These are phyloP conservation scores for Antedon mediterranea DNA, from an alignment of 53 echinoderm and acorn worm species.

Conservation along the genomic window DNA sequence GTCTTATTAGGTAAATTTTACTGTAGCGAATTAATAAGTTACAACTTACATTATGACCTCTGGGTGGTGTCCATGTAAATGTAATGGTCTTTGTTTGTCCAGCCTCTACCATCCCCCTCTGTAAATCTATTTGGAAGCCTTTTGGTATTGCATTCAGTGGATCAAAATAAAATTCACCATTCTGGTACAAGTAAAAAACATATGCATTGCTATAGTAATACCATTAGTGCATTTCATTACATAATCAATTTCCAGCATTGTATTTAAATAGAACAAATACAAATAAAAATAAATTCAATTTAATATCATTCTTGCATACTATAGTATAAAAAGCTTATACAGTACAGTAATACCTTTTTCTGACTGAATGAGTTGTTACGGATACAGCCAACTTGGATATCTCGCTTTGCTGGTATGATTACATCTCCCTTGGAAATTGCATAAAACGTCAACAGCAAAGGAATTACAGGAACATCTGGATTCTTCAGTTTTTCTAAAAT, in stretches of 20 bases:
- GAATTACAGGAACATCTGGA: constrained; percentile 39
- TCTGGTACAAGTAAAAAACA: constrained; percentile 25
- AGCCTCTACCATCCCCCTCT: constrained; percentile 83
- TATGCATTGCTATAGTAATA: too few species aligned
- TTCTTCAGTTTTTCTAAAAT: neutral
- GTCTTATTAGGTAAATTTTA: too few species aligned
- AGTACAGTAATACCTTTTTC: constrained; percentile 50
- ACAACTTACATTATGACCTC: constrained; percentile 96
- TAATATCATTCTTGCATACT: too few species aligned
- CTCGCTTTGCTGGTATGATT: constrained; percentile 36
- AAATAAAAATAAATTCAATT: too few species aligned
- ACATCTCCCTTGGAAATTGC: constrained; percentile 50
- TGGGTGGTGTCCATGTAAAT: constrained; percentile 76
- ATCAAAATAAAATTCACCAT: constrained; percentile 93
- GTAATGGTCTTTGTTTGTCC: constrained; percentile 53
- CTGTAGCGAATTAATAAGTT: too few species aligned
- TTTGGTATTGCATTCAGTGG: constrained; percentile 47
- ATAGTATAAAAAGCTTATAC: too few species aligned
- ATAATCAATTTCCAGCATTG: too few species aligned
- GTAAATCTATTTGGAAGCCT: constrained; percentile 64
- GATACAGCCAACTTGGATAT: constrained; percentile 72
- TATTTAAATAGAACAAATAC: too few species aligned
- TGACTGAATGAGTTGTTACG: constrained; percentile 58
- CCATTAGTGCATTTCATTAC: too few species aligned
- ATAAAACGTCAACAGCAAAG: constrained; percentile 65